Evolutionary conservation across 1,140 invertebrate genomes (phyloP).

Genomic region (Hydropsyche tenuis): DNA sequence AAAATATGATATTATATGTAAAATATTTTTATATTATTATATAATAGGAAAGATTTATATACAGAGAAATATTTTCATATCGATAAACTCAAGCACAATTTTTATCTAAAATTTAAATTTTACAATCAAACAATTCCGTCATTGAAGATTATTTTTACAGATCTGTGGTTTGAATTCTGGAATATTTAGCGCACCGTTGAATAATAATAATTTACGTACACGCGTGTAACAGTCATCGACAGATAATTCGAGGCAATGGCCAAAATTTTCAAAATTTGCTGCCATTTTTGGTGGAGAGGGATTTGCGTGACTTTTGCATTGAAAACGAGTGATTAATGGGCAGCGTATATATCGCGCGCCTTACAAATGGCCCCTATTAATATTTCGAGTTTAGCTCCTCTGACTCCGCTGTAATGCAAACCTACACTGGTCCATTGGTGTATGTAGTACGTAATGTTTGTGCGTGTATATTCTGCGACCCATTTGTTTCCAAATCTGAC

Average conservation of each 20-base stretch:
- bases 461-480: background rate
- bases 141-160: too few species aligned
- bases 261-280: conserved; percentile 9
- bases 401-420: background rate
- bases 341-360: conserved; percentile 7
- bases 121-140: too few species aligned
- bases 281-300: background rate
- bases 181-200: too few species aligned
- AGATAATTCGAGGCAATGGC: background rate
- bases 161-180: too few species aligned
- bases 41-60: too few species aligned
- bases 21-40: too few species aligned
- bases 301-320: background rate
- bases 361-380: conserved; percentile 22
- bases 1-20: background rate
- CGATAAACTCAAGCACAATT: too few species aligned
- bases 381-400: conserved; percentile 18
- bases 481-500: conserved; percentile 12
- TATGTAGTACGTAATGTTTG: background rate
- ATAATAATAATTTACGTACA: too few species aligned
- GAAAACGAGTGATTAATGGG: conserved; percentile 13
- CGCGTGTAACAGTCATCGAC: background rate
- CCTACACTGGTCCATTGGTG: background rate
- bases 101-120: too few species aligned
- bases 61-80: too few species aligned